Base-by-base conservation (phyloP, 2,797 vertebrate species). In the Chiloscyllium punctatum region DNA sequence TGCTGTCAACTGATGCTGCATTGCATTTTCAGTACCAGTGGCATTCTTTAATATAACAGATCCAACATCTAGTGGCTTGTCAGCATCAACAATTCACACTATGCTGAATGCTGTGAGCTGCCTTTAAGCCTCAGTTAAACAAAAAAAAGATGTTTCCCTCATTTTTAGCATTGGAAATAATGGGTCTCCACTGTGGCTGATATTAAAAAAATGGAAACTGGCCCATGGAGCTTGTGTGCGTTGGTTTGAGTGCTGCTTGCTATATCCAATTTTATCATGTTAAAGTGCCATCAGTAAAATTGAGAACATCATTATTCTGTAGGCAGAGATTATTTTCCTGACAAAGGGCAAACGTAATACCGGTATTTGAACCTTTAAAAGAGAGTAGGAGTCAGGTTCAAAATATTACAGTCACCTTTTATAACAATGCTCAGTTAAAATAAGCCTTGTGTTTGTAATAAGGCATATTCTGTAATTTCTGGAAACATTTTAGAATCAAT, bases 251-350 rank as follows among this genome's bases (percentile, higher is more conserved):
- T 92, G 62, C 21, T 92, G 71, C 27, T 95, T 57, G 71, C 94
- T 74, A 30, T 25, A 77, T 51, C 51, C 69, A 53, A 95, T 69
- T 92, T 92, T 95, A 95, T 77, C 48, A 72, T 53, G 69, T 95
- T 95, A 72, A 95, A 72, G 42, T 74, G 71, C 71, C 69, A 95
- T 95, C 94, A 95, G 94, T 95, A 74, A 77, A 95, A 72, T 51
- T 77, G 68, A 74, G 48, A 77, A 53, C 68, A 77, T 57, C 71
- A 77, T 53, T 95, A 95, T 95, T 95, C 94, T 95, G 48, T 53
- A n/a, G 69, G 71, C 48, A 27, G 0, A 18, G 71, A 95, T 95
- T 95, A 77, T 57, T 72, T 95, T 95, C 16, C 42, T 33, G 94
- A 33, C 71, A 74, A 74, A 95, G 94, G 94, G 51, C 48, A 77